Evolutionary conservation across 2,797 vertebrate species (phyloP).

Genomic region (Allochrocebus solatus): DNA sequence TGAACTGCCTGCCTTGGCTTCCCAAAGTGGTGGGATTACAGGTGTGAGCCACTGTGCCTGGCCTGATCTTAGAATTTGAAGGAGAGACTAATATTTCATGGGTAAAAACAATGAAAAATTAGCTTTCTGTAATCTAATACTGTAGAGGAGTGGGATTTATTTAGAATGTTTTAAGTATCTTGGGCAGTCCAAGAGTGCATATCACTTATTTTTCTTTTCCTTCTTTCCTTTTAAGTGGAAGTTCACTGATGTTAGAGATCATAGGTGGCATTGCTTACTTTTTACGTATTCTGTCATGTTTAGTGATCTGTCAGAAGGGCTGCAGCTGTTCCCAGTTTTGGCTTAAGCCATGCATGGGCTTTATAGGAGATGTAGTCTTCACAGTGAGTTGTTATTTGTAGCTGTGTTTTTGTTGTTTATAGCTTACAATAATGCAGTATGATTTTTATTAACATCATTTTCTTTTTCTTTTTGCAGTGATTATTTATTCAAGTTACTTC

Average conservation of each 20-base stretch:
- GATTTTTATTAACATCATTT: conserved; percentile 58
- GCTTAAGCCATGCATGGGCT: neutral
- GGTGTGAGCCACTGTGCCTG: no score
- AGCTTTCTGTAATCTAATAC: neutral
- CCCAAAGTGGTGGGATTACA: no score
- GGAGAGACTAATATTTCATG: neutral
- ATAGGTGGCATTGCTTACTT: neutral
- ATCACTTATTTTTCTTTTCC: neutral
- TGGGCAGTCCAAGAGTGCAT: neutral
- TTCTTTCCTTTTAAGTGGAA: neutral
- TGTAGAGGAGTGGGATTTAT: neutral
- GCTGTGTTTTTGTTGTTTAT: neutral
- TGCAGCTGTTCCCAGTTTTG: neutral
- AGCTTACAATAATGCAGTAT: neutral
- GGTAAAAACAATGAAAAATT: conserved; percentile 18
- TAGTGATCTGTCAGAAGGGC: neutral
- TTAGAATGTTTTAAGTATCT: neutral
- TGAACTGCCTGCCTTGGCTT: no score
- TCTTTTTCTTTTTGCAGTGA: conserved; percentile 88
- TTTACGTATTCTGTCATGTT: neutral
- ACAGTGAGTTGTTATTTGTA: neutral
- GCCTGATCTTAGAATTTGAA: conserved; percentile 43
- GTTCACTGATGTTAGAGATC: conserved; percentile 7
- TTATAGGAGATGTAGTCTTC: conserved; percentile 33
- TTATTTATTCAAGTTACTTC: conserved; percentile 99